Percentiles rank a stretch among this genome's conserved stretches.
Evolutionary conservation across 64 coral and sea anemone genomes (phyloP).

Genomic region (Platygyra sinensis): DNA sequence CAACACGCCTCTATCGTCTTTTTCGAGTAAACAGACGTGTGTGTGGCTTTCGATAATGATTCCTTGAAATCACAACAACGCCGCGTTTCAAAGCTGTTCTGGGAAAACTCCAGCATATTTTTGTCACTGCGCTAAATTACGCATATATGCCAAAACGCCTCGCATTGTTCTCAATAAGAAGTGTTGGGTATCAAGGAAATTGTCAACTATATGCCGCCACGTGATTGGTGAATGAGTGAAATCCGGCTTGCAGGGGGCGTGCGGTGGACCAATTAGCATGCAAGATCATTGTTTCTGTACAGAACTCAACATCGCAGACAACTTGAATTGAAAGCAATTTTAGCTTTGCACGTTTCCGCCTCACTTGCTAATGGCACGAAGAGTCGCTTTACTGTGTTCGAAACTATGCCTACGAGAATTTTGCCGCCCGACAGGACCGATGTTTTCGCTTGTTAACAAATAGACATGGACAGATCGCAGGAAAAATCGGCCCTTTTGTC

Average conservation of each 20-base stretch:
- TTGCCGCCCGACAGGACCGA: conserved; percentile 2
- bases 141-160: conserved; percentile 36
- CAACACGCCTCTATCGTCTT: not conserved
- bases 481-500: conserved; percentile 50
- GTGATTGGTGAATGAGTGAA: conserved; percentile 47
- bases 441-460: conserved; percentile 4
- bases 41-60: not conserved
- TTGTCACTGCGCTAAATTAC: not conserved
- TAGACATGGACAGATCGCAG: conserved; percentile 35
- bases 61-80: not conserved
- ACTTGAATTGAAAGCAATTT: conserved; percentile 56
- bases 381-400: conserved; percentile 41
- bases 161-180: conserved; percentile 35
- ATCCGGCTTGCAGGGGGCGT: conserved; percentile 48
- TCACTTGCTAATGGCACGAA: conserved; percentile 13
- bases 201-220: conserved; percentile 43
- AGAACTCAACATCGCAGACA: conserved; percentile 57
- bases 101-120: conserved; percentile 21
- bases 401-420: conserved; percentile 32
- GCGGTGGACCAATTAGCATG: conserved; percentile 50
- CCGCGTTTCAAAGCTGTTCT: not conserved
- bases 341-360: conserved; percentile 55
- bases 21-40: not conserved
- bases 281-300: conserved; percentile 60
- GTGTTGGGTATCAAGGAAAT: conserved; percentile 54